Evolutionary conservation across 2,888 invertebrate genomes (phyloP), one percentile per base, ranked within the genome.

Genomic region (Noctua fimbriata): DNA sequence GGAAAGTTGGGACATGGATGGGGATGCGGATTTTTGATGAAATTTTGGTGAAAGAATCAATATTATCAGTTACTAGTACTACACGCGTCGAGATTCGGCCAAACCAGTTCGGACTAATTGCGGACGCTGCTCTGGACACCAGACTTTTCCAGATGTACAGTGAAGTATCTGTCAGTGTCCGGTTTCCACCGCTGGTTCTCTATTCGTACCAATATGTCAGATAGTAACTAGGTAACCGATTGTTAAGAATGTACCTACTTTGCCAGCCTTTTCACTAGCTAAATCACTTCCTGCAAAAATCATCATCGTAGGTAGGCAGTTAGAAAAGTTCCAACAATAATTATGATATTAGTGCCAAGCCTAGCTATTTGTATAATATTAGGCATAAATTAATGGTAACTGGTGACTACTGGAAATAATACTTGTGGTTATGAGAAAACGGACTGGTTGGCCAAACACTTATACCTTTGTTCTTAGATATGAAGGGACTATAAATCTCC

Each of bases 1-100:
- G 77, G 82, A 88, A 89, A 82, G 65, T 81, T 77, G 12, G 79
- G 88, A 85, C 73, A 75, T 4, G 10, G 21, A 69, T 12, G 9
- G 5, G 16, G 12, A 69, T 12, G 9, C 7, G 18, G 1, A 58
- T 4, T 69, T 60, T 41, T 14, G 12, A n/a, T 16, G 14, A 12
- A 47, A 49, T 9, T 66, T 58, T 63, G 32, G 63, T 32, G 21
- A 32, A 28, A 21, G 2, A 3, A 67, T 9, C 67, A 3, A n/a
- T 44, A 44, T 44, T 36, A 36, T 21, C 21, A 65, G 21, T 32
- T 60, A 16, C 28, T 60, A 32, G 7, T 32, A 32, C 63, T 36
- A 36, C 65, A 5, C 1, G 36, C 12, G 1, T 65, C 21, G 65
- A 65, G 21, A 21, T 21, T 32, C 18, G 63, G 21, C 10, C 63